These are phyloP conservation scores for Pelobates fuscus DNA, from an alignment of 2,113 vertebrate species.

Conservation along the genomic window DNA sequence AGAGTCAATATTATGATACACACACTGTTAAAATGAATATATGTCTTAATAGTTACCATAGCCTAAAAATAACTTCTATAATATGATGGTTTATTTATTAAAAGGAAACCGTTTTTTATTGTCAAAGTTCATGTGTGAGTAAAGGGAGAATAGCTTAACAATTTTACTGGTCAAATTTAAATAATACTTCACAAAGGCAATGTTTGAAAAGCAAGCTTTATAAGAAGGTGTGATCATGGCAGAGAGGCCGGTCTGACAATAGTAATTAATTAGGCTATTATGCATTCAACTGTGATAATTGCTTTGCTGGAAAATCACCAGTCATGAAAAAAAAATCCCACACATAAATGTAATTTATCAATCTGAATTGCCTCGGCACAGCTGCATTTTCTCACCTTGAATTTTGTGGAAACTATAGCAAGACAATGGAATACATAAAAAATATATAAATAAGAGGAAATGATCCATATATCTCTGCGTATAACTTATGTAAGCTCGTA, in stretches of 20 bases:
- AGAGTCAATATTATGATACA: not conserved
- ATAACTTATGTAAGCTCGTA: constrained; percentile 17
- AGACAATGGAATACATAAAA: constrained; percentile 1
- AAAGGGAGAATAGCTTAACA: constrained; percentile 55
- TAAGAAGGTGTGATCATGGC: constrained; percentile 90
- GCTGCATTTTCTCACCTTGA: constrained; percentile 84
- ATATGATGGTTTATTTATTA: constrained; percentile 10
- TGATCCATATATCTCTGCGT: constrained; percentile 34
- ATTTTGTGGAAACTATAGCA: constrained; percentile 51
- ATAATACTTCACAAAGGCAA: constrained; percentile 76
- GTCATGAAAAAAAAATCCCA: constrained; percentile 83
- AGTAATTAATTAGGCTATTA: constrained; percentile 99
- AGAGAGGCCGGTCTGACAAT: constrained; percentile 94
- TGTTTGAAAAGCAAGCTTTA: constrained; percentile 81
- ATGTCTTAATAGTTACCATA: no score
- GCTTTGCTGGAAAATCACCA: constrained; percentile 99
- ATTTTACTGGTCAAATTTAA: constrained; percentile 72
- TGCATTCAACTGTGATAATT: constrained; percentile 98
- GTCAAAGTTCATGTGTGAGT: not conserved
- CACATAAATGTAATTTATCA: constrained; percentile 88
- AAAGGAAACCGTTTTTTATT: constrained; percentile 17
- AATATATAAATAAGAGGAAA: constrained; percentile 27
- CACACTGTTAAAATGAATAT: no score
- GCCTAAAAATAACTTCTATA: not conserved
- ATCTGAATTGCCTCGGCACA: constrained; percentile 60